These are phyloP conservation scores for Lottia gigantea DNA, from an alignment of 2,888 invertebrate genomes.

Conservation along the genomic window DNA sequence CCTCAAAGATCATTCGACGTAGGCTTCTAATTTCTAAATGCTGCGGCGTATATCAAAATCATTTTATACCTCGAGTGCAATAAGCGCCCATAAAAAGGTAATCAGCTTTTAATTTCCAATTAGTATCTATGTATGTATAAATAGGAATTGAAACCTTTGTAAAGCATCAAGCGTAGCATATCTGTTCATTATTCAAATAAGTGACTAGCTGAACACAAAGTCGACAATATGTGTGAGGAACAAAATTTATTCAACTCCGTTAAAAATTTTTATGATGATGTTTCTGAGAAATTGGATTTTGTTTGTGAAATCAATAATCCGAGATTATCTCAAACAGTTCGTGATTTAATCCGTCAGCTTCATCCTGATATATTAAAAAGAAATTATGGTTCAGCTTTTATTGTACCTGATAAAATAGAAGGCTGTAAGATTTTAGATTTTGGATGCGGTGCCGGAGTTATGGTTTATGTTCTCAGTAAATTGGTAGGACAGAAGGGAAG, in stretches of 20 bases:
- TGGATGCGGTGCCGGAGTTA: slow-evolving; percentile 48
- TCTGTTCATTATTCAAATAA: no score
- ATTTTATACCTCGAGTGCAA: no score
- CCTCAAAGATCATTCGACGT: no score
- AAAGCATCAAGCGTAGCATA: no score
- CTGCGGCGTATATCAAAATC: no score
- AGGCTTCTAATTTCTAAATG: no score
- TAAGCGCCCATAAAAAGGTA: no score
- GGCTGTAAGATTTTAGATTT: slow-evolving; percentile 43
- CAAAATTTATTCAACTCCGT: slow-evolving; percentile 5
- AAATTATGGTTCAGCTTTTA: slow-evolving; percentile 48
- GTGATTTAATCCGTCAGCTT: slow-evolving; percentile 18
- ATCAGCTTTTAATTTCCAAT: no score
- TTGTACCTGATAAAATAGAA: slow-evolving; percentile 40
- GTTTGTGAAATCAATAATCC: slow-evolving; percentile 15
- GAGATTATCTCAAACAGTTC: slow-evolving; percentile 13
- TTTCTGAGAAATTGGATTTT: slow-evolving; percentile 14
- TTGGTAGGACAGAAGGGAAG: slow-evolving; percentile 46
- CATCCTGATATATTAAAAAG: slow-evolving; percentile 23
- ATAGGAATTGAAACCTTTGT: no score
- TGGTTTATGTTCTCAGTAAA: slow-evolving; percentile 44
- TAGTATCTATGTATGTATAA: no score
- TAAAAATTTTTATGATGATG: slow-evolving; percentile 18
- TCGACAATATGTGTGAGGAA: neutral
- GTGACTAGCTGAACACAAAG: no score